Percentiles rank a stretch among this genome's conserved stretches.
Evolutionary conservation across 2,888 invertebrate species (phyloP).

Genomic region (Brenthis hecate): DNA sequence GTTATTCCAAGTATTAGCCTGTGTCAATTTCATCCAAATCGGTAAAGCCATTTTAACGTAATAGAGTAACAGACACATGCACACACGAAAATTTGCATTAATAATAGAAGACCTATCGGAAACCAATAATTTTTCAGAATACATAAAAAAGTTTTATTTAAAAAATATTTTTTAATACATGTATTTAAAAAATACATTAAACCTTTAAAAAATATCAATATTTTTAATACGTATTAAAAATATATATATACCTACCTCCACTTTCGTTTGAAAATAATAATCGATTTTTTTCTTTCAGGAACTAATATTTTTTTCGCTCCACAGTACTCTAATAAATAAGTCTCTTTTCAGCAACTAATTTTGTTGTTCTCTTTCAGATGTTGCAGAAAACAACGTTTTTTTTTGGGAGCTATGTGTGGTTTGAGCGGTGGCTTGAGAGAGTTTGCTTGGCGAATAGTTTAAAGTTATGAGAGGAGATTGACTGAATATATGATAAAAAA

Average conservation of each 20-base stretch:
- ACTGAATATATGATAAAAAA: too few species aligned
- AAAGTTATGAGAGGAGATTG: too few species aligned
- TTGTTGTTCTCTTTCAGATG: slow-evolving; percentile 53
- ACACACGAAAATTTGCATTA: too few species aligned
- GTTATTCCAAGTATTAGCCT: too few species aligned
- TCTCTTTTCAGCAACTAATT: slow-evolving; percentile 66
- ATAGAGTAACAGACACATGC: not conserved
- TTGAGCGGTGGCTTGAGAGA: slow-evolving; percentile 27
- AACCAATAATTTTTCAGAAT: too few species aligned
- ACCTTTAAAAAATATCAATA: not conserved
- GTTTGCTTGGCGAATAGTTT: slow-evolving; percentile 32
- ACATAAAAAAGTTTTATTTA: too few species aligned
- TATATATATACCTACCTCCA: slow-evolving; percentile 37
- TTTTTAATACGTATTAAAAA: not conserved
- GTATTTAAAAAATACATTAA: too few species aligned
- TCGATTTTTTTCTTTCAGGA: slow-evolving; percentile 56
- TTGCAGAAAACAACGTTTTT: slow-evolving; percentile 22
- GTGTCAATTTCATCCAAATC: too few species aligned
- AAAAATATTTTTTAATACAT: not conserved
- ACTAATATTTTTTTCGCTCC: slow-evolving; percentile 59
- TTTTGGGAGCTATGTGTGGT: slow-evolving; percentile 21
- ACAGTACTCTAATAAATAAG: slow-evolving; percentile 57
- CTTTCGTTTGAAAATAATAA: slow-evolving; percentile 49
- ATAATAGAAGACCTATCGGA: too few species aligned
- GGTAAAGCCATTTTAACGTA: not conserved